Base-by-base conservation (phyloP, 2,113 vertebrate genomes). In the Carassius gibelio region DNA sequence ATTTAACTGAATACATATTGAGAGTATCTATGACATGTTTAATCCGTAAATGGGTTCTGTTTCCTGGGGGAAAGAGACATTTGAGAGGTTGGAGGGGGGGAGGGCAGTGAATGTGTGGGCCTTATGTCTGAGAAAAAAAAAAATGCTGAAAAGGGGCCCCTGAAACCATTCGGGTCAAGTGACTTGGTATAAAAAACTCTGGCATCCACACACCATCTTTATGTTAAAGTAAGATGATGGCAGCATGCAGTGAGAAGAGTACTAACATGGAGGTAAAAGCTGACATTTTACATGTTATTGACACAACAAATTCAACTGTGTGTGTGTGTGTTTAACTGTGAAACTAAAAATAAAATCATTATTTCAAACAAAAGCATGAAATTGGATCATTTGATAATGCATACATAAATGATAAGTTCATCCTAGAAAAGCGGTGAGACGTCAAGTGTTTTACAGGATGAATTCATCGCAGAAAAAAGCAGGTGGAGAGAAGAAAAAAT, bases 401-500 rank as follows among this genome's bases (percentile, higher is more conserved):
- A 72, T 42, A 3, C 2, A 45, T 21, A 1, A 72, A 13, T 45
- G 14, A 42, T 21, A 8, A 10, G 13, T 74, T 19, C 4, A 19
- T 11, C 55, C 14, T 26, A 34, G 23, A 34, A 19, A 34, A 55
- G 2, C 3, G 8, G 15, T 2, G 15, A 76, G 34, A 30, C 17
- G 72, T 76, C 23, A 59, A 59, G 30, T 68, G 10, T 34, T 38
- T 38, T n/a, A 30, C 45, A 34, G 52, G 21, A 38, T 17, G 48
- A 55, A 71, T 66, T 82, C 80, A 72, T 83, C 14, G 8, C 21
- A 72, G 10, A 79, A 59, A 82, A 72, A 38, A 72, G 38, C 59
- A 71, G 64, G 80, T 71, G 30, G 48, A 57, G 66, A 71, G 48
- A 68, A 82, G 36, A 72, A 82, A 82, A 83, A 83, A 83, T 83